Evolutionary conservation across 2,797 vertebrate species (phyloP).

Genomic region (Otolemur crassicaudatus): DNA sequence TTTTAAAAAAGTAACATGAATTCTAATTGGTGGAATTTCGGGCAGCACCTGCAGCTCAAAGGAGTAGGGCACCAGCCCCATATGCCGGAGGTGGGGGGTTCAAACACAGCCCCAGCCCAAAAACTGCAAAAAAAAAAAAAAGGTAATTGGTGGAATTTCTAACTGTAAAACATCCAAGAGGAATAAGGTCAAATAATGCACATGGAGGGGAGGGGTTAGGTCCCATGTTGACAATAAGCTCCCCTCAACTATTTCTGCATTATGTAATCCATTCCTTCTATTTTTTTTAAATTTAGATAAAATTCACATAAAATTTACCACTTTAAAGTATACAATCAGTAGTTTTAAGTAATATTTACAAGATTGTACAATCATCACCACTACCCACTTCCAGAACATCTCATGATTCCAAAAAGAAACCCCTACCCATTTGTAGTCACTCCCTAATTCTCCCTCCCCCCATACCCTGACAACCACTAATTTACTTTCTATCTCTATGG

Average conservation of each 20-base stretch:
- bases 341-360: constrained; percentile 10
- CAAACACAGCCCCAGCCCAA: too few species aligned
- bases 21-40: not conserved
- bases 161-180: not conserved
- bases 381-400: not conserved
- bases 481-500: not conserved
- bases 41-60: not conserved
- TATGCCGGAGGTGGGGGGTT: too few species aligned
- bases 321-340: not conserved
- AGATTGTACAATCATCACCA: not conserved
- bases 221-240: not conserved
- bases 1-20: not conserved
- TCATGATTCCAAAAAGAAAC: constrained; percentile 12
- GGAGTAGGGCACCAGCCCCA: too few species aligned
- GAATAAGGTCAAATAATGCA: not conserved
- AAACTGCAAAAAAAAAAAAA: too few species aligned
- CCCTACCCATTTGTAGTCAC: not conserved
- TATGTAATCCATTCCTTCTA: not conserved
- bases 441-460: not conserved
- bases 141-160: not conserved
- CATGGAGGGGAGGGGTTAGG: not conserved
- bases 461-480: not conserved
- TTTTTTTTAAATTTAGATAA: constrained; percentile 26
- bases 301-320: constrained; percentile 41
- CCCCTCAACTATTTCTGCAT: not conserved